Conservation (phyloP, 1,140 invertebrate genomes). For the Dinoponera quadriceps region DNA sequence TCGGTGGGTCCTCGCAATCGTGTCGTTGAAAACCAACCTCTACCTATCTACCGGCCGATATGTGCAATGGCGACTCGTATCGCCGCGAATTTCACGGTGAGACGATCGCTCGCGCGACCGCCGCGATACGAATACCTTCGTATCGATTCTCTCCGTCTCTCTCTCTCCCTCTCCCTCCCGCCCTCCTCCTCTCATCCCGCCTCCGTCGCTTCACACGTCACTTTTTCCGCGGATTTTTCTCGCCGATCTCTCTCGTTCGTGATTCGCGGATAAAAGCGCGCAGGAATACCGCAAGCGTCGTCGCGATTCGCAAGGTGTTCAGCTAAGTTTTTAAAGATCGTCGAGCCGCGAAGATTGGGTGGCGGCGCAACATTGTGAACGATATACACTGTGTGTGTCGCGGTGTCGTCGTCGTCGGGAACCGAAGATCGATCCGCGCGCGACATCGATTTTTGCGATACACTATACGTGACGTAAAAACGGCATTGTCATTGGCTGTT, state of each 20-base stretch:
- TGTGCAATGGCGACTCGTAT: conserved; percentile 37
- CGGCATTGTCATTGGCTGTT: conserved; percentile 12
- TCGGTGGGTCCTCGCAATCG: conserved; percentile 26
- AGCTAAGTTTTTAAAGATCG: too few species aligned
- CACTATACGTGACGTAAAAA: conserved; percentile 27
- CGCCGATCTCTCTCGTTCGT: too few species aligned
- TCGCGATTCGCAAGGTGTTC: too few species aligned
- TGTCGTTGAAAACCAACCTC: conserved; percentile 43
- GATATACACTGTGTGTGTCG: neutral
- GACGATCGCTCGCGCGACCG: neutral
- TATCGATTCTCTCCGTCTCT: neutral
- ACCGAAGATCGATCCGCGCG: neutral
- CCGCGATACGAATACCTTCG: too few species aligned
- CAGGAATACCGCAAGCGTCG: too few species aligned
- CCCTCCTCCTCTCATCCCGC: too few species aligned
- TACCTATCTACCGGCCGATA: conserved; percentile 15
- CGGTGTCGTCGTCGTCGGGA: too few species aligned
- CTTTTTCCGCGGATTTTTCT: too few species aligned
- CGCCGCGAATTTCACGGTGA: conserved; percentile 16
- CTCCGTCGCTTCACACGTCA: too few species aligned
- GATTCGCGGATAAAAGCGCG: too few species aligned
- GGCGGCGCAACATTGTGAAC: conserved; percentile 7
- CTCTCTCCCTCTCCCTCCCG: too few species aligned
- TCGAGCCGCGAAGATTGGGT: conserved; percentile 15
- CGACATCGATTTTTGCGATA: conserved; percentile 9